A percentile compares a stretch with the other conserved stretches of the same genome.
phyloP scores from a whole-genome alignment of 2,888 invertebrate genomes.

The Fragum fragum region DNA sequence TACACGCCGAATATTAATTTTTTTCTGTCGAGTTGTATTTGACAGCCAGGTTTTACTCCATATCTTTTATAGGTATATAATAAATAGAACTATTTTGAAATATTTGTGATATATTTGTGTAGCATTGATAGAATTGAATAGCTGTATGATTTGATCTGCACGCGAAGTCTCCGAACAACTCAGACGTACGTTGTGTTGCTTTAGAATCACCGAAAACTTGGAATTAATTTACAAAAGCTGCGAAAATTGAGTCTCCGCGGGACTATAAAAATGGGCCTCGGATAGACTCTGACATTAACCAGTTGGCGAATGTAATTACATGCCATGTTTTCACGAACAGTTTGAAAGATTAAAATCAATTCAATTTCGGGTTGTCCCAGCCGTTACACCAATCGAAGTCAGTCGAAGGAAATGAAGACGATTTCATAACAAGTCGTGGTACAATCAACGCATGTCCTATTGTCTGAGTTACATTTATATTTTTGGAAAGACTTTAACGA shows the following conservation, averaged over 20 bases:
- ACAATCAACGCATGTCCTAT: not conserved
- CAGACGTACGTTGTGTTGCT: not conserved
- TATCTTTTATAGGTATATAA: too few relatives aligned
- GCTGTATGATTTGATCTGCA: not conserved
- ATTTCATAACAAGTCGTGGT: not conserved
- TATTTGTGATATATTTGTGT: too few relatives aligned
- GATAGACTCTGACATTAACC: constrained; percentile 18
- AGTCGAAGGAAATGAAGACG: not conserved
- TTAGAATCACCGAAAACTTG: not conserved
- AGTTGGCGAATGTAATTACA: constrained; percentile 18
- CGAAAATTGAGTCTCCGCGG: not conserved
- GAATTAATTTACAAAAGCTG: not conserved
- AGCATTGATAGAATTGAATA: not conserved
- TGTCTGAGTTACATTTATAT: too few relatives aligned
- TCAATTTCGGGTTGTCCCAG: not conserved
- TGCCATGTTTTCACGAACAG: constrained; percentile 14
- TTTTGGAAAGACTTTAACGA: too few relatives aligned
- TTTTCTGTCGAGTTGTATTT: too few relatives aligned
- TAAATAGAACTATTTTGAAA: too few relatives aligned
- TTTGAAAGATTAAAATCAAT: constrained; percentile 27
- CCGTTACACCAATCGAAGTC: not conserved
- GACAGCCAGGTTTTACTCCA: too few relatives aligned
- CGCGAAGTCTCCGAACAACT: not conserved
- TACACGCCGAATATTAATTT: too few relatives aligned
- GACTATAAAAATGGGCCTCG: not conserved